Conservation (phyloP, 1,140 invertebrate species). For the Drosophila arawakana region DNA sequence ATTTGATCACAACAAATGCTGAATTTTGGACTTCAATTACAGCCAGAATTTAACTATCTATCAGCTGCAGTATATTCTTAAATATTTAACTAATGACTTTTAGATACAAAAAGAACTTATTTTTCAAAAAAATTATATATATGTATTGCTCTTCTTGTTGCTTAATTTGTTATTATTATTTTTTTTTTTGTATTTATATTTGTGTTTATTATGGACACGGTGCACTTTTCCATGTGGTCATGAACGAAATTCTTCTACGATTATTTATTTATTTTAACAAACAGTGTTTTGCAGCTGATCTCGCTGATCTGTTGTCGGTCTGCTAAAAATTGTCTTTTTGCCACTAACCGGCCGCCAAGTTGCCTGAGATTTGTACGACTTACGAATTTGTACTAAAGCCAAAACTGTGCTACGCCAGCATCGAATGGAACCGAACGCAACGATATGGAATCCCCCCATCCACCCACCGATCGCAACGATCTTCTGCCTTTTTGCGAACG, state of each 20-base stretch:
- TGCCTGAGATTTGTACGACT: conserved; percentile 71
- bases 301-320: conserved; percentile 12
- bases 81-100: conserved; percentile 31
- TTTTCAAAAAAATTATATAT: neutral
- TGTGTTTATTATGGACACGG: conserved; percentile 39
- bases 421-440: conserved; percentile 14
- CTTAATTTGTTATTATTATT: conserved; percentile 13
- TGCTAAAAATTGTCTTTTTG: conserved; percentile 27
- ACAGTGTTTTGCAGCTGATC: conserved; percentile 50
- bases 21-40: conserved; percentile 73
- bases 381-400: conserved; percentile 75
- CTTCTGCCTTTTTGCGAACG: conserved; percentile 63
- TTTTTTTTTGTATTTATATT: conserved; percentile 27
- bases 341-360: conserved; percentile 37
- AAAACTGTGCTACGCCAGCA: conserved; percentile 61
- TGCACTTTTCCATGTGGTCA: conserved; percentile 65
- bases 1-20: conserved; percentile 70
- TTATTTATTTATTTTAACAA: conserved; percentile 70
- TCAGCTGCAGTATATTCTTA: conserved; percentile 34
- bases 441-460: conserved; percentile 1
- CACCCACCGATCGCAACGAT: conserved; percentile 19
- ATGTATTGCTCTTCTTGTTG: neutral
- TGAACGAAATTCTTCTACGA: conserved; percentile 47
- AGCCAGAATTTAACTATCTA: conserved; percentile 30
- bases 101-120: neutral